These are phyloP conservation scores for Tachina fera DNA, from an alignment of 2,888 invertebrate genomes.

Conservation along the genomic window DNA sequence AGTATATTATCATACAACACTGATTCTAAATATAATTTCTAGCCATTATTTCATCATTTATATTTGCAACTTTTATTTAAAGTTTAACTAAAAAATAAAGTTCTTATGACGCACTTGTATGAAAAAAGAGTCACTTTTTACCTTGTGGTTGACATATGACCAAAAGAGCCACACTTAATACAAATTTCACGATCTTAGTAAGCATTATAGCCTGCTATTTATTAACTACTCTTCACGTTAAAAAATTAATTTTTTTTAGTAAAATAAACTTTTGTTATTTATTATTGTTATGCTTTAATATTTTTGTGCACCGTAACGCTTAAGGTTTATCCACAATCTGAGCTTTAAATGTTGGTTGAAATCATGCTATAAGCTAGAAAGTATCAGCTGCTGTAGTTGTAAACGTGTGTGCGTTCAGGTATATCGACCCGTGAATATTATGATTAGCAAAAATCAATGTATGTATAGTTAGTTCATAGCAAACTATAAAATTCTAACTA, in stretches of 20 bases:
- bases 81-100: background rate
- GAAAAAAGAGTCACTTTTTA: slow-evolving; percentile 21
- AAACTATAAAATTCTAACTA: too few species aligned
- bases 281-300: background rate
- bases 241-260: background rate
- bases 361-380: slow-evolving; percentile 52
- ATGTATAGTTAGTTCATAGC: too few species aligned
- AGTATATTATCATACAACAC: too few species aligned
- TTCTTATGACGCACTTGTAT: background rate
- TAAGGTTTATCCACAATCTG: slow-evolving; percentile 56
- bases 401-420: slow-evolving; percentile 10
- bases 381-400: background rate
- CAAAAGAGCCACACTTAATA: slow-evolving; percentile 32
- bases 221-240: background rate
- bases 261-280: background rate
- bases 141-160: slow-evolving; percentile 48
- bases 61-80: background rate
- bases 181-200: background rate
- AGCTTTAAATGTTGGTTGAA: slow-evolving; percentile 44
- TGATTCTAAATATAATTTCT: too few species aligned
- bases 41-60: too few species aligned
- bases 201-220: slow-evolving; percentile 14
- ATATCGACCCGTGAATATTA: slow-evolving; percentile 19
- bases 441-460: background rate
- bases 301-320: slow-evolving; percentile 26